A percentile compares a stretch with the other conserved stretches of the same genome.
phyloP scores from a whole-genome alignment of 2,797 vertebrate genomes.

The Coilia nasus region DNA sequence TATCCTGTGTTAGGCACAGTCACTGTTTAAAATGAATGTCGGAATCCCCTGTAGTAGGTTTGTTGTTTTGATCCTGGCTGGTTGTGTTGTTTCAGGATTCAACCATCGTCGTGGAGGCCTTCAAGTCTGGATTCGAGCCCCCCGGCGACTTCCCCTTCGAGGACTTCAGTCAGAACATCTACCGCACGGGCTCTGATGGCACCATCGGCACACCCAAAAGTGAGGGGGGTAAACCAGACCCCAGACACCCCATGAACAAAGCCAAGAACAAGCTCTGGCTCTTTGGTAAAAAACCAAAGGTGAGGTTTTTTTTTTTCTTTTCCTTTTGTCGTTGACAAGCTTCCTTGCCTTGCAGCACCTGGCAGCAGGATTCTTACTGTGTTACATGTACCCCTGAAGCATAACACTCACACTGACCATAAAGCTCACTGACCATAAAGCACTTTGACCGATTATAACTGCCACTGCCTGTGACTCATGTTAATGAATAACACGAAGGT shows the following conservation, averaged over 20 bases:
- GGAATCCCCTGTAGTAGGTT: background rate
- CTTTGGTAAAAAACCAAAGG: constrained; percentile 99
- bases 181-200: constrained; percentile 91
- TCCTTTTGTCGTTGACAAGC: no score
- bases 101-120: constrained; percentile 91
- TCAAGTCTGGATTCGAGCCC: constrained; percentile 96
- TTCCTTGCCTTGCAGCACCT: no score
- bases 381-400: background rate
- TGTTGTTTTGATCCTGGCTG: background rate
- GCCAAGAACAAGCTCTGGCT: constrained; percentile 98
- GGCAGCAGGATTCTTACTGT: no score
- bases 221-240: constrained; percentile 82
- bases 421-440: background rate
- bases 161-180: constrained; percentile 97
- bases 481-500: constrained; percentile 1
- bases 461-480: constrained; percentile 41
- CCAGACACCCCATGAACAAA: constrained; percentile 86
- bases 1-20: background rate
- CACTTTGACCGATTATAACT: constrained; percentile 37
- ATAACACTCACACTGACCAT: background rate
- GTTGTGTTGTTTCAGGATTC: constrained; percentile 81
- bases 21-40: background rate
- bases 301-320: constrained; percentile 60
- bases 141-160: constrained; percentile 96
- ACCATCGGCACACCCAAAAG: constrained; percentile 91